Base-by-base conservation (phyloP, 1,140 invertebrate genomes). In the Drosophila leontia region DNA sequence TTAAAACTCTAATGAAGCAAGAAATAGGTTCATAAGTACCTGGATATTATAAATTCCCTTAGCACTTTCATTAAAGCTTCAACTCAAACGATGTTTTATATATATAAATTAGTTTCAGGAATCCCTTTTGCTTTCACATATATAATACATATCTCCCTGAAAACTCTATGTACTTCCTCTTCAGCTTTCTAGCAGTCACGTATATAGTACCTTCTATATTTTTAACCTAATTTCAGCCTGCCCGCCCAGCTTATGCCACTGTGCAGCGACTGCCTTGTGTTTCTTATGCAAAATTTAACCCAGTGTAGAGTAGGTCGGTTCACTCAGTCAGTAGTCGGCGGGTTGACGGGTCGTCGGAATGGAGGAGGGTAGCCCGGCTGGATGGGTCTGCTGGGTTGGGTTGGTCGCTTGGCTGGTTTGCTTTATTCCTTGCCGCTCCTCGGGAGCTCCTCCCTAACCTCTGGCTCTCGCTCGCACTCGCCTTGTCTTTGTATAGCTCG, bases 281-380 rank as follows among this genome's bases (percentile, higher is more conserved):
- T 90, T 81, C 87, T 68, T 88, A 88, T 90, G 85, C 85, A 88
- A 88, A 88, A 88, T 88, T 88, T 88, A 88, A 88, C 85, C 85
- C 85, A 85, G 74, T 79, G 76, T 74, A 72, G 50, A 90, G 84
- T 90, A 77, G 75, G 72, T 77, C 79, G 69, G 75, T 62, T 64
- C 72, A 55, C 34, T 76, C 48, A 47, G 67, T 78, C 50, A 51
- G 53, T 61, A 57, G 53, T 65, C 32, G 58, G 51, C 57, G 42
- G 53, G 50, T n/a, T 47, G 34, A 29, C 11, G 53, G 19, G 39
- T 17, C n/a, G 32, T 6, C 11, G 57, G 47, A 59, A 45, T 1
- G 39, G 26, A 26, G 26, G 41, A 56, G 58, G 59, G 60, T 59
- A 35, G 61, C 53, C 62, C 59, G 58, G 67, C 26, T 59, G 50